phyloP scores from a whole-genome alignment of 2,888 invertebrate species.

The Rhaphigaster nebulosa region DNA sequence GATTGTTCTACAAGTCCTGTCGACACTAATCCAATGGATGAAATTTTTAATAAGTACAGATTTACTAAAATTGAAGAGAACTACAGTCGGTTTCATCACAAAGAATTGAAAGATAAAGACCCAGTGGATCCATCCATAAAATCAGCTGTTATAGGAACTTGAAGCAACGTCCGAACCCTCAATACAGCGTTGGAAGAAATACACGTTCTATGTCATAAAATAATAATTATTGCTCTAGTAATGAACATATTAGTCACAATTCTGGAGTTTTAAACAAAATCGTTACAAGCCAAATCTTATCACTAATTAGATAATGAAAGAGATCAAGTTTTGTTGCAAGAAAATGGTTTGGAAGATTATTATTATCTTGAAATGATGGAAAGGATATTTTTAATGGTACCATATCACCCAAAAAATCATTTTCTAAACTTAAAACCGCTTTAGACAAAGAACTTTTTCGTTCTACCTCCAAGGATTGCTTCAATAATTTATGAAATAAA shows the following conservation, averaged over 20 bases:
- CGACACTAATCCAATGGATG: slow-evolving; percentile 8
- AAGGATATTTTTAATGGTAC: slow-evolving; percentile 1
- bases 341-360: background rate
- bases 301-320: background rate
- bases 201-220: background rate
- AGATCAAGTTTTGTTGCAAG: background rate
- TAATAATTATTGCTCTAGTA: background rate
- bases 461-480: background rate
- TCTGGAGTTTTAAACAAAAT: background rate
- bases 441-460: background rate
- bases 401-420: background rate
- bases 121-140: background rate
- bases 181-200: background rate
- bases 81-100: background rate
- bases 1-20: background rate
- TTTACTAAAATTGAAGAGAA: slow-evolving; percentile 42
- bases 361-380: background rate
- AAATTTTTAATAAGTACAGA: slow-evolving; percentile 23
- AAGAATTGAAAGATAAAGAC: background rate
- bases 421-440: background rate
- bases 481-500: background rate
- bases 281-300: background rate
- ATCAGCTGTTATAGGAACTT: background rate
- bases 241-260: background rate
- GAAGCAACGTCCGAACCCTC: background rate